Conservation (phyloP, 2,888 invertebrate genomes). For the Amblyteles armatorius region DNA sequence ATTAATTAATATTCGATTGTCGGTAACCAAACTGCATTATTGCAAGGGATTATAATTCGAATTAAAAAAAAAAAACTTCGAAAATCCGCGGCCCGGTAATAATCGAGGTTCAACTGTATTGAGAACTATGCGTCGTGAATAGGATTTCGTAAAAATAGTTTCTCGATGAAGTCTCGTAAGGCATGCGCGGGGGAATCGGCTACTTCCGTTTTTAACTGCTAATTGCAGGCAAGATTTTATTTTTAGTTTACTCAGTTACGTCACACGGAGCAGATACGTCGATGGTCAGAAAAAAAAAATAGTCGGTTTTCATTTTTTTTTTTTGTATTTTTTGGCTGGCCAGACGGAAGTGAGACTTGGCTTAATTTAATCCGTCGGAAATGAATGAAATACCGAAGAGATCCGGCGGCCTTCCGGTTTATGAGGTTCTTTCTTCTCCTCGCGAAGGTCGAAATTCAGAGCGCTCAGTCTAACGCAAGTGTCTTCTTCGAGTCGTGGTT, state of each 20-base stretch:
- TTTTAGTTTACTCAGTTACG: background rate
- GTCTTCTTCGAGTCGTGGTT: slow-evolving; percentile 30
- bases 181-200: background rate
- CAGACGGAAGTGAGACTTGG: slow-evolving; percentile 33
- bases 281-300: slow-evolving; percentile 1
- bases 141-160: slow-evolving; percentile 23
- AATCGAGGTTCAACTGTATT: no score
- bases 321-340: background rate
- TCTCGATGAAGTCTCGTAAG: background rate
- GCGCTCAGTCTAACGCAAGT: background rate
- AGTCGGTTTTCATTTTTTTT: slow-evolving; percentile 13
- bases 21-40: no score
- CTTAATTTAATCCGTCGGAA: slow-evolving; percentile 50
- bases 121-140: background rate
- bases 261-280: background rate
- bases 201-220: slow-evolving; percentile 12
- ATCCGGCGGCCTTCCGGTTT: background rate
- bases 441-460: slow-evolving; percentile 35
- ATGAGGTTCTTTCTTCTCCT: background rate
- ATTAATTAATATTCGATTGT: background rate
- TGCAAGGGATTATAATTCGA: no score
- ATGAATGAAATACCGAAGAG: slow-evolving; percentile 58
- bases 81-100: no score
- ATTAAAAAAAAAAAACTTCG: no score
- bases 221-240: background rate